These are phyloP conservation scores for Hirundo rustica DNA, from an alignment of 2,797 vertebrate species.

Conservation along the genomic window DNA sequence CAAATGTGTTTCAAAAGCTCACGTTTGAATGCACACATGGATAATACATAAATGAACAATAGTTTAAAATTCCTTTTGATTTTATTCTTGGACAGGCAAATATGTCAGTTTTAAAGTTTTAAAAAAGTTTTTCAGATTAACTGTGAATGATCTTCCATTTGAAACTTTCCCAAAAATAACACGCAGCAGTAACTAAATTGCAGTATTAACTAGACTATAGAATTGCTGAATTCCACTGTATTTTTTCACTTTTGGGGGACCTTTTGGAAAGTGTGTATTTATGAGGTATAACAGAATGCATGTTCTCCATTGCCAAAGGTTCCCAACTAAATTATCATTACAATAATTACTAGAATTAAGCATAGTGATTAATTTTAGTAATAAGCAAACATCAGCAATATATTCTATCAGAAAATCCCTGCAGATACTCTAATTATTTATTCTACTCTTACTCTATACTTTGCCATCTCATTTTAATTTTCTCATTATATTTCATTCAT, in stretches of 20 bases:
- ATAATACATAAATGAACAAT: not conserved
- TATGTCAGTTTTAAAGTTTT: not conserved
- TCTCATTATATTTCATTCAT: not conserved
- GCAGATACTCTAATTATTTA: not conserved
- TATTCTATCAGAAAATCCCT: not conserved
- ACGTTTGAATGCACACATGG: rapidly evolving
- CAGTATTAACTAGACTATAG: not conserved
- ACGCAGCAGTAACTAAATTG: not conserved
- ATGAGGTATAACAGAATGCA: not conserved
- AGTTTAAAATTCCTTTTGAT: not conserved
- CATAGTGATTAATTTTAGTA: not conserved
- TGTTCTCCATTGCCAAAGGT: not conserved
- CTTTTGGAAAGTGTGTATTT: not conserved
- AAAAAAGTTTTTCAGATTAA: not conserved
- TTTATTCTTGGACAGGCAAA: not conserved
- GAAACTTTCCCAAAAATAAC: not conserved
- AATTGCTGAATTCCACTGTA: not conserved
- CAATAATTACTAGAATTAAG: not conserved
- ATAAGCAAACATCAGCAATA: not conserved
- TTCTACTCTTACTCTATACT: not conserved
- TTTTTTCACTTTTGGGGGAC: not conserved
- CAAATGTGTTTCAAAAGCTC: not conserved
- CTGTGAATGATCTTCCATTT: not conserved
- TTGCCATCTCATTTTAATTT: not conserved
- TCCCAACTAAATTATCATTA: not conserved